These are phyloP conservation scores for Anneissia japonica DNA, from an alignment of 35 echinoderm and acorn worm genomes.

Conservation along the genomic window DNA sequence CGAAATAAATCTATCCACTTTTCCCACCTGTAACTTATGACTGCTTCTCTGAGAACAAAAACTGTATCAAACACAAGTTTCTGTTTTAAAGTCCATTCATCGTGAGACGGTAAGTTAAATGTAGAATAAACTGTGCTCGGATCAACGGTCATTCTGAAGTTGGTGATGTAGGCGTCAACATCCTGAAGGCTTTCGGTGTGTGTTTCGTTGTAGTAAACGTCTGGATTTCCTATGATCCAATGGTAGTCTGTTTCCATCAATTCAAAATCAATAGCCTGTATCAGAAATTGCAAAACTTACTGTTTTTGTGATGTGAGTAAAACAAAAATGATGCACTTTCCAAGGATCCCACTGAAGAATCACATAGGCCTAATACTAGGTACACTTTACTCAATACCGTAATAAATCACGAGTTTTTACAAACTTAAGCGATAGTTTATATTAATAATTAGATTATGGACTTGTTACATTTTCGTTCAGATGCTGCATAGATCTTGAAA, in stretches of 20 bases:
- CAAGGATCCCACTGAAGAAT: too few species aligned
- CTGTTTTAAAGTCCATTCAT: background rate
- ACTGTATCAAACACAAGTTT: background rate
- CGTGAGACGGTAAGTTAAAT: background rate
- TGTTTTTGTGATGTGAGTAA: too few species aligned
- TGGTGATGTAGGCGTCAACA: background rate
- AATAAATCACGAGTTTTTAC: too few species aligned
- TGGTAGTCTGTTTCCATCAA: background rate
- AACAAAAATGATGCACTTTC: too few species aligned
- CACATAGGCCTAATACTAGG: too few species aligned
- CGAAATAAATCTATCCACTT: background rate
- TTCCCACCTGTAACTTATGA: background rate
- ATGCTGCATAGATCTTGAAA: too few species aligned
- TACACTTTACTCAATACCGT: too few species aligned
- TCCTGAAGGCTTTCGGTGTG: background rate
- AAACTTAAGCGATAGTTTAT: too few species aligned
- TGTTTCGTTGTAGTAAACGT: background rate
- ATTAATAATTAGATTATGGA: too few species aligned
- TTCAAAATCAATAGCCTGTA: background rate
- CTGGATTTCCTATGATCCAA: background rate
- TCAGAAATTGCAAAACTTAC: too few species aligned
- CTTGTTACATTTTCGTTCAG: too few species aligned
- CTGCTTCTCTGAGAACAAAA: background rate
- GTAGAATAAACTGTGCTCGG: background rate
- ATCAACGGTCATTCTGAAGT: background rate